phyloP scores from a whole-genome alignment of 2,797 vertebrate genomes.

The Okamejei kenojei region DNA sequence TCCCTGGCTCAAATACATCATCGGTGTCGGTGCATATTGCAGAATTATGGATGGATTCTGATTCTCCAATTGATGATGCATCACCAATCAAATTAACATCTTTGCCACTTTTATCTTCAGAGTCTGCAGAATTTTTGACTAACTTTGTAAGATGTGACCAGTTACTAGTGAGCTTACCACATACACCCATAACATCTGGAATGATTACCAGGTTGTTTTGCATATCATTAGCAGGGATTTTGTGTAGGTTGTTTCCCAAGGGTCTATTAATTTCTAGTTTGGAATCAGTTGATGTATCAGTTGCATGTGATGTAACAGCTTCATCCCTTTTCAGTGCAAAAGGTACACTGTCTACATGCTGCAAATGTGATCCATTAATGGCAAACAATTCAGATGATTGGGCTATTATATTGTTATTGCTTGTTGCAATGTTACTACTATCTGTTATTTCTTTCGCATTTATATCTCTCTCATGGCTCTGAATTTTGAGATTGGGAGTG shows the following conservation, averaged over 20 bases:
- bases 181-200: background rate
- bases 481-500: background rate
- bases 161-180: background rate
- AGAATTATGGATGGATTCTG: background rate
- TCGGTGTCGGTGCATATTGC: background rate
- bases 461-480: background rate
- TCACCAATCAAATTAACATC: background rate
- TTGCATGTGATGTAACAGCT: background rate
- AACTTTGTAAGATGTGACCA: background rate
- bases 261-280: constrained; percentile 21
- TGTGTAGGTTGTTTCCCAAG: constrained; percentile 45
- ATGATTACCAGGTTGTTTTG: constrained; percentile 42
- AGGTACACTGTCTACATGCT: background rate
- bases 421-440: background rate
- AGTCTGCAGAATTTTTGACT: background rate
- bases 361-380: constrained; percentile 7
- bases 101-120: background rate
- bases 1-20: background rate
- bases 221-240: constrained; percentile 36
- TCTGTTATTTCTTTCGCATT: background rate
- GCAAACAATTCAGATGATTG: background rate
- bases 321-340: background rate
- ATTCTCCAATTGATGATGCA: background rate
- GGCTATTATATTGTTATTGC: background rate
- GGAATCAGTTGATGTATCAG: constrained; percentile 7